phyloP scores from a whole-genome alignment of 2,888 invertebrate species.

The Epicampocera succincta region DNA sequence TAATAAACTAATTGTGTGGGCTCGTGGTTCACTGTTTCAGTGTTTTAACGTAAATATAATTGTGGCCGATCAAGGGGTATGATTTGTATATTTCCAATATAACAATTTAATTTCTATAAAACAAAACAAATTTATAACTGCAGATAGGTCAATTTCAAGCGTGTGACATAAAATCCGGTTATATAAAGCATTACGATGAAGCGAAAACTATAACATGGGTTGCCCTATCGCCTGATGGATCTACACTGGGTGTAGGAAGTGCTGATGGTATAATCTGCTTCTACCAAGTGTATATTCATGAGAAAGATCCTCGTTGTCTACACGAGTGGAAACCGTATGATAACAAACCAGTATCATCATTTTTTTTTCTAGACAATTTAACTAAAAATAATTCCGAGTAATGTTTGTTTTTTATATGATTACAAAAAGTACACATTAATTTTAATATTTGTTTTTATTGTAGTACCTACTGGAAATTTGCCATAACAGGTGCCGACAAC shows the following conservation, averaged over 20 bases:
- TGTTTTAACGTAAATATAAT: conserved; percentile 80
- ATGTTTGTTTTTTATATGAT: conserved; percentile 73
- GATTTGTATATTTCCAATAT: conserved; percentile 56
- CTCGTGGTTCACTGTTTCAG: conserved; percentile 86
- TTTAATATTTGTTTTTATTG: conserved; percentile 74
- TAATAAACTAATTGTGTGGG: conserved; percentile 90
- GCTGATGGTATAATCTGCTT: conserved; percentile 95
- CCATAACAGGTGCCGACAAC: conserved; percentile 93
- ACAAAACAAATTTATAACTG: not conserved
- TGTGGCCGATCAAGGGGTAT: conserved; percentile 78
- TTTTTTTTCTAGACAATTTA: conserved; percentile 97
- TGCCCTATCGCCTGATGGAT: conserved; percentile 96
- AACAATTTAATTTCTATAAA: not conserved
- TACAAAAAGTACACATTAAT: not conserved
- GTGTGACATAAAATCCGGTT: conserved; percentile 77
- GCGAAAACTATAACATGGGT: conserved; percentile 89
- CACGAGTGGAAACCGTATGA: conserved; percentile 97
- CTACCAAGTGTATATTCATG: conserved; percentile 91
- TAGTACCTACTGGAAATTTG: conserved; percentile 94
- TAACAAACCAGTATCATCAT: conserved; percentile 91
- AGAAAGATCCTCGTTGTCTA: conserved; percentile 89
- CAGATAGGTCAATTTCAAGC: conserved; percentile 78
- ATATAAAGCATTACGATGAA: conserved; percentile 82
- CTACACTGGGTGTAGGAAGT: conserved; percentile 95
- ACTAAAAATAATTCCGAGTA: conserved; percentile 90